Evolutionary conservation across 1,140 invertebrate genomes (phyloP), one percentile per base, ranked within the genome.

Genomic region (Apis dorsata): DNA sequence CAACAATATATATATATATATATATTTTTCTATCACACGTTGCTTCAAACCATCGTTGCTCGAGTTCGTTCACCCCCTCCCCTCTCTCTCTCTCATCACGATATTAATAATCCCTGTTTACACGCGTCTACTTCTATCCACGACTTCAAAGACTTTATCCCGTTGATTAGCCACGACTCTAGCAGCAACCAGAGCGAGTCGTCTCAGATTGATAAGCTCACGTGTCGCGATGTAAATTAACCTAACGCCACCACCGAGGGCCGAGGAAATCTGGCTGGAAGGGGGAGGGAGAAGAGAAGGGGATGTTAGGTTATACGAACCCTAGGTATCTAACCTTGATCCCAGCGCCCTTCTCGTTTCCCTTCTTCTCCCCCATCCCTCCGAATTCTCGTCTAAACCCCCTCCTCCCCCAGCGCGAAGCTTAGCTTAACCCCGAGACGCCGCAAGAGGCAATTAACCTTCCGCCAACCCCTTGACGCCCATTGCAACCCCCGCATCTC

Each of bases 371-470:
- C 79, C 79, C 81, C 34, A 34, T 24, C 34, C 34, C 85, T 79
- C 72, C 71, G 85, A 71, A 82, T 79, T 76, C 77, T 78, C 84
- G 69, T 72, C 77, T 81, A 78, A 90, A 79, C 88, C 90, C 65
- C 34, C 79, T 78, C 79, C 79, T 44, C 34, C 34, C 81, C 81
- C 76, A 68, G 85, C 65, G 85, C 88, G 78, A 84, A 91, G 90
- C 87, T 89, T 90, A 89, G 87, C 88, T 90, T 88, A 91, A 89
- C 85, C 87, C 85, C 83, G 90, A 92, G 90, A 91, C 83, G 88
- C 90, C 91, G 90, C 92, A 91, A 92, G 91, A 93, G 92, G 90
- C 92, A 94, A 93, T 93, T 93, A 94, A 94, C 91, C 92, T 91
- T 90, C 85, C 81, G 85, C 86, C 91, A 90, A 88, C 87, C 90